phyloP scores from a whole-genome alignment of 2,888 invertebrate genomes.

The Agrypnus murinus region DNA sequence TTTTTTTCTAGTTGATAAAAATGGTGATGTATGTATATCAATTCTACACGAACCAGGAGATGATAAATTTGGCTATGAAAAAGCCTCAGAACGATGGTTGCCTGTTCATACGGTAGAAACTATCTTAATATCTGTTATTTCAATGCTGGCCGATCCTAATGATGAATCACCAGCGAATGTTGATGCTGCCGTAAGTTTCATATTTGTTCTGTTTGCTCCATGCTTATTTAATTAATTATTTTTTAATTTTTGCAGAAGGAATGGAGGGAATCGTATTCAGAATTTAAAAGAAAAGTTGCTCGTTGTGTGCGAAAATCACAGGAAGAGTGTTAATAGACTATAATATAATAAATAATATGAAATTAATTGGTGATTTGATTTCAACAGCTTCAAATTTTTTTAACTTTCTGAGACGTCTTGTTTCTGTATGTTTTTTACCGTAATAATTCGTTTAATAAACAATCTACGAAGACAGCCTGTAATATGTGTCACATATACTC shows the following conservation, averaged over 20 bases:
- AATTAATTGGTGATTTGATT: slow-evolving; percentile 49
- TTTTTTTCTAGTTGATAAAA: slow-evolving; percentile 92
- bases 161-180: slow-evolving; percentile 99
- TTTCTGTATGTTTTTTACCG: slow-evolving; percentile 34
- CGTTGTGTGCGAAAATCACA: slow-evolving; percentile 99
- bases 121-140: slow-evolving; percentile 98
- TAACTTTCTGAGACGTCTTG: slow-evolving; percentile 31
- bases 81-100: slow-evolving; percentile 98
- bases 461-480: slow-evolving; percentile 37
- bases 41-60: slow-evolving; percentile 99
- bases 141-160: slow-evolving; percentile 99
- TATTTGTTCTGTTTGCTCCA: too few relatives aligned
- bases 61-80: slow-evolving; percentile 99
- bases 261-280: slow-evolving; percentile 97
- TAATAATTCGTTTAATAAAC: slow-evolving; percentile 33
- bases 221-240: slow-evolving; percentile 52
- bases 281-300: slow-evolving; percentile 98
- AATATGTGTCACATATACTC: slow-evolving; percentile 39
- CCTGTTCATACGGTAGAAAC: slow-evolving; percentile 99
- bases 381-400: slow-evolving; percentile 46
- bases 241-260: slow-evolving; percentile 87
- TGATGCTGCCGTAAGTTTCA: slow-evolving; percentile 93
- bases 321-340: slow-evolving; percentile 94
- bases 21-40: slow-evolving; percentile 98
- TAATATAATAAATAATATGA: slow-evolving; percentile 51